Percentiles rank a stretch among this genome's conserved stretches.
Evolutionary conservation across 2,888 invertebrate species (phyloP).

Genomic region (Microplitis deprimator): DNA sequence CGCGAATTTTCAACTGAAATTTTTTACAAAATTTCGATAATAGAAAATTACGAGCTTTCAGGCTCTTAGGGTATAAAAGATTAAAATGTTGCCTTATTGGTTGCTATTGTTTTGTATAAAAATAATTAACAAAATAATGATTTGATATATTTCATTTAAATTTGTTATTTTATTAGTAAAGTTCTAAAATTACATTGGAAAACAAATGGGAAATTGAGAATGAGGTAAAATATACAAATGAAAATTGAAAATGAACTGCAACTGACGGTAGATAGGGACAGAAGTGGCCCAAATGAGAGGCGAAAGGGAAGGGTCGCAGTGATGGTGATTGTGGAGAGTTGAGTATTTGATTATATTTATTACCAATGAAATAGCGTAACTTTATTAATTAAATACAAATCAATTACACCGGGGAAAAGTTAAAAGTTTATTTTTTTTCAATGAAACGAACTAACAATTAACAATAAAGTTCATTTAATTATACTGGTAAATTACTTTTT

Average conservation of each 20-base stretch:
- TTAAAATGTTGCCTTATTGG: too few species aligned
- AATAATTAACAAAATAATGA: neutral
- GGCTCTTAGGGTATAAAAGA: too few species aligned
- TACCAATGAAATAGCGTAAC: constrained; percentile 1
- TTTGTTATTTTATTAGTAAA: neutral
- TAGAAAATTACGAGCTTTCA: too few species aligned
- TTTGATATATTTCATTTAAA: neutral
- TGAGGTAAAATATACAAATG: neutral
- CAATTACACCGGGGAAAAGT: neutral
- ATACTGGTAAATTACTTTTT: neutral
- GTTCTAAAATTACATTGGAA: neutral
- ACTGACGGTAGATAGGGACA: neutral
- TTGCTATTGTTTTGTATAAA: neutral
- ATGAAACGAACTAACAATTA: neutral
- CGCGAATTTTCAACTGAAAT: too few species aligned
- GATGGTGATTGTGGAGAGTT: neutral
- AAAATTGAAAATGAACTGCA: neutral
- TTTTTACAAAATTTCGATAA: too few species aligned
- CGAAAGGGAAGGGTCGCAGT: neutral
- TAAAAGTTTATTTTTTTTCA: constrained; percentile 1
- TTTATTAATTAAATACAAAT: constrained; percentile 1
- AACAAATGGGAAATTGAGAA: neutral
- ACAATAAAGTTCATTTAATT: constrained; percentile 1
- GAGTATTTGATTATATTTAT: constrained; percentile 1
- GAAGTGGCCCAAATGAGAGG: neutral